Evolutionary conservation across 2,888 invertebrate genomes (phyloP), one percentile per base, ranked within the genome.

Genomic region (Drosophila seclusa): DNA sequence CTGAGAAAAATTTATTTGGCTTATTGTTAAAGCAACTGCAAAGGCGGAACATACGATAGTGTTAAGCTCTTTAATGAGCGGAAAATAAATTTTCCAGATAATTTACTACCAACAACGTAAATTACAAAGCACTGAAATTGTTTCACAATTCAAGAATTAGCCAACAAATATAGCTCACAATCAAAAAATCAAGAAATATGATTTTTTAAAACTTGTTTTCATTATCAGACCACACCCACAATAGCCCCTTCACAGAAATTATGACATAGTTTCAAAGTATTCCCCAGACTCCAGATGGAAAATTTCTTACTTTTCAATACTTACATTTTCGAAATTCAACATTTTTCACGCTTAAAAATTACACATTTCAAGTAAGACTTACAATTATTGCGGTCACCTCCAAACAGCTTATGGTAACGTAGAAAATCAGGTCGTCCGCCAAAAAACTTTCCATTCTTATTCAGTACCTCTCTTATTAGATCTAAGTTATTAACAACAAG

Each of bases 311-410:
- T 4, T 21, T 21, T 13, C 2, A 42, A 42, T 6, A 4, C 21
- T 13, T 21, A 45, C 21, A 45, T 45, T 16, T 16, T 45, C 13
- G 21, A 8, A 21, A 16, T 45, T 45, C 7, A 16, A 24, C 0
- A 38, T 38, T 27, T 27, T 8, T 38, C n/a, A 36, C 6, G 32
- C 18, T 21, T 36, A 24, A 38, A 18, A 18, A 11, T 40, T 5
- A n/a, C 5, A 24, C 18, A n/a, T 54, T 32, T 8, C 6, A n/a
- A 29, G 29, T 49, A 8, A 31, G 11, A 96, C 97, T 97, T 93
- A 97, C 97, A 97, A 91, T 97, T 97, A 93, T 97, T 97, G 64
- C 97, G 94, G 93, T 97, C 96, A 38, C 97, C 97, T 34, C 96
- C 97, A 92, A 98, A 97, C 11, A 97, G 95, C 78, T 95, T 95